Conservation (phyloP, 2,797 vertebrate genomes). For the Chaunax sp. region DNA sequence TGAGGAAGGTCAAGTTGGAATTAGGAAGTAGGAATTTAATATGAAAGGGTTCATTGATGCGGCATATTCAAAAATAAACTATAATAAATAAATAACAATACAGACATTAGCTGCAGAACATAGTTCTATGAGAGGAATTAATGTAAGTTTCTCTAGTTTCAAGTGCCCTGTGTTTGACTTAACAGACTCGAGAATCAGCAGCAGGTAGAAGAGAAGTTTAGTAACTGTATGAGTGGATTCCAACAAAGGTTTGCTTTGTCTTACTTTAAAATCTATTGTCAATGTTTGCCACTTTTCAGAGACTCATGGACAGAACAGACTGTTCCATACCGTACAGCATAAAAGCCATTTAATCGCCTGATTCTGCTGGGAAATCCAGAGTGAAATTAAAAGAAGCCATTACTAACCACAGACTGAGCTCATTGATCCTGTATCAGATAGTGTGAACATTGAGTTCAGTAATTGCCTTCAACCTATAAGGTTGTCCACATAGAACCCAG, state of each 20-base stretch:
- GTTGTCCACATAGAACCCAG: not conserved
- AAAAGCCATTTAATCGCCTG: not conserved
- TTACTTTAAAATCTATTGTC: not conserved
- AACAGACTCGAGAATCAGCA: too few species aligned
- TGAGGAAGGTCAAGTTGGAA: too few species aligned
- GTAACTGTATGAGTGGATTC: not conserved
- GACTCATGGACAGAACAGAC: conserved; percentile 11
- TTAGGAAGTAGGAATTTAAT: too few species aligned
- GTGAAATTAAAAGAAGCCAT: conserved; percentile 3
- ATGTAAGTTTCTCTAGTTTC: too few species aligned
- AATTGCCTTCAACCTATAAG: not conserved
- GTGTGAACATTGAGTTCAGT: not conserved
- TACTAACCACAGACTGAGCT: conserved; percentile 8
- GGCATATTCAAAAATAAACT: not conserved
- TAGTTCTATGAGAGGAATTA: not conserved
- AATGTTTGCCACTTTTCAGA: conserved; percentile 12
- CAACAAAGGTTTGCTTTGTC: not conserved
- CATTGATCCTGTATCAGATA: conserved; percentile 12
- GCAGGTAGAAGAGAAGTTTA: conserved; percentile 5
- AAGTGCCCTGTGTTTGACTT: not conserved
- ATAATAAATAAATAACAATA: too few species aligned
- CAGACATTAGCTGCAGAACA: too few species aligned
- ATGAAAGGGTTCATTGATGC: too few species aligned
- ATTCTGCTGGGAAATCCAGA: conserved; percentile 8
- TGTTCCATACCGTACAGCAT: not conserved